Evolutionary conservation across 2,888 invertebrate species (phyloP).

Genomic region (Acrobasis repandana): DNA sequence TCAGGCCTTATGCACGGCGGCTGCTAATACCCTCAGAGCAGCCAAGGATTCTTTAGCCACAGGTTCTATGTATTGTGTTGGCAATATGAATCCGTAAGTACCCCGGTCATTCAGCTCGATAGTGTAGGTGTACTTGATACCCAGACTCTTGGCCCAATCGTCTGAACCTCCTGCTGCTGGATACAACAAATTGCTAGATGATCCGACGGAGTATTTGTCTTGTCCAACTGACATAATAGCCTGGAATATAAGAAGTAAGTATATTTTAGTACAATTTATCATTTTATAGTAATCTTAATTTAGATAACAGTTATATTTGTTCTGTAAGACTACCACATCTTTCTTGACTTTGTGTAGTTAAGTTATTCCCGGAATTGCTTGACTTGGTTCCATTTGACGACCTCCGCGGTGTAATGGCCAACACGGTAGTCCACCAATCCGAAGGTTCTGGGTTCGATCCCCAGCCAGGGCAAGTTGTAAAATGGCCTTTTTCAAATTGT

Average conservation of each 20-base stretch:
- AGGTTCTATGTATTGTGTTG: conserved; percentile 88
- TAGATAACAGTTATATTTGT: too few species aligned
- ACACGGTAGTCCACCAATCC: too few species aligned
- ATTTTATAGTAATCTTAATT: background rate
- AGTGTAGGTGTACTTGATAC: conserved; percentile 94
- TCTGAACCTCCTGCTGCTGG: conserved; percentile 92
- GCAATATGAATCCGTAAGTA: conserved; percentile 92
- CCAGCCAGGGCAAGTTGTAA: too few species aligned
- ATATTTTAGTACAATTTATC: background rate
- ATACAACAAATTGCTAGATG: conserved; percentile 90
- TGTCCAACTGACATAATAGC: conserved; percentile 85
- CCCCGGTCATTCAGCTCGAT: conserved; percentile 94
- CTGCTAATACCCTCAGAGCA: conserved; percentile 85
- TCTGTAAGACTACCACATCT: too few species aligned
- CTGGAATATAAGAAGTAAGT: conserved; percentile 51
- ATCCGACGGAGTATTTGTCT: conserved; percentile 87
- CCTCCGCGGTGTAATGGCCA: too few species aligned
- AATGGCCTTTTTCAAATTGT: too few species aligned
- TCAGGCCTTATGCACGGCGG: conserved; percentile 45
- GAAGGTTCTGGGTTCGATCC: too few species aligned
- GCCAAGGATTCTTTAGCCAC: conserved; percentile 90
- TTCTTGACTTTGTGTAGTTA: too few species aligned
- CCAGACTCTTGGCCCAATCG: conserved; percentile 95
- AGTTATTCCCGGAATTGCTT: too few species aligned
- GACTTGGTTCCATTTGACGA: too few species aligned